phyloP scores from a whole-genome alignment of 2,113 vertebrate genomes.

The Corydoras sp. region DNA sequence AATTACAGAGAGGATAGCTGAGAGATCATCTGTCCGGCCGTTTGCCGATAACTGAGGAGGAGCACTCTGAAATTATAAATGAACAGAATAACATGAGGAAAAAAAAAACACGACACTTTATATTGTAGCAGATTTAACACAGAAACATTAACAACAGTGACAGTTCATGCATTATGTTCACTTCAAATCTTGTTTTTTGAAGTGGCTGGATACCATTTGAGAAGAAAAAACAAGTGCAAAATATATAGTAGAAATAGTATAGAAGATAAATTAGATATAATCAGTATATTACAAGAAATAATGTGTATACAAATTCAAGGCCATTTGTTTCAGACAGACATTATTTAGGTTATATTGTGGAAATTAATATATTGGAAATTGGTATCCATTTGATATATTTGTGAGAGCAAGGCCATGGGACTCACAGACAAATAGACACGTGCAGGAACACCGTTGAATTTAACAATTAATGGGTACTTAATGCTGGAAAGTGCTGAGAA shows the following conservation, averaged over 20 bases:
- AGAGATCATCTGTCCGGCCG: conserved; percentile 67
- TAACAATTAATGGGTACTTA: conserved; percentile 59
- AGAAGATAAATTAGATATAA: conserved; percentile 5
- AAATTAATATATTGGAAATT: background rate
- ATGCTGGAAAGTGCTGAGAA: conserved; percentile 65
- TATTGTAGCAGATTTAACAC: background rate
- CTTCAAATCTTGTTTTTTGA: conserved; percentile 14
- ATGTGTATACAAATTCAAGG: conserved; percentile 13
- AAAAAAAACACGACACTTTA: background rate
- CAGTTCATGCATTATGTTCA: conserved; percentile 23
- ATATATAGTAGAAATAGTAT: conserved; percentile 6
- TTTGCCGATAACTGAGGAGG: conserved; percentile 61
- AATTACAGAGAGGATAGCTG: conserved; percentile 67
- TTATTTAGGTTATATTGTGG: conserved; percentile 2
- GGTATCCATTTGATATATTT: conserved; percentile 26
- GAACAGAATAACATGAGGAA: background rate
- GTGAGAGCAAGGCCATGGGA: conserved; percentile 35
- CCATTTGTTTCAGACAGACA: conserved; percentile 3
- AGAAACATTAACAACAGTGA: conserved; percentile 5
- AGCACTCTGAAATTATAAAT: conserved; percentile 57
- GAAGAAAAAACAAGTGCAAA: conserved; percentile 3
- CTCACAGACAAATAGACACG: conserved; percentile 73
- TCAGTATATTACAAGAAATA: conserved; percentile 10
- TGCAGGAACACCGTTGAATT: conserved; percentile 67
- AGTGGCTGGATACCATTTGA: background rate